Base-by-base conservation (phyloP, 2,797 vertebrate genomes). In the Ataeniobius toweri region DNA sequence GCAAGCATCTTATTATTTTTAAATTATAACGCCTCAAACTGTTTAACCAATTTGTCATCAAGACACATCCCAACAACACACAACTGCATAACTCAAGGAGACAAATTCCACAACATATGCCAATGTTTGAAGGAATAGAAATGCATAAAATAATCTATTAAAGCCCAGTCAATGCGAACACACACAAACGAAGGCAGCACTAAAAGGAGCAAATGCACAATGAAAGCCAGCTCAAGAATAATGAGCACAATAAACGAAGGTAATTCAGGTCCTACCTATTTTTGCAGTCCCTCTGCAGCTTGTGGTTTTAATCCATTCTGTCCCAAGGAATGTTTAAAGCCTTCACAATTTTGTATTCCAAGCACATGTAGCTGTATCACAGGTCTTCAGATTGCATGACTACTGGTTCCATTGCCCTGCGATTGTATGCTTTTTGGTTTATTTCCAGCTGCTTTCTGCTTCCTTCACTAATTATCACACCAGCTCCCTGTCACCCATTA, bases 31-130 rank as follows among this genome's bases (percentile, higher is more conserved):
- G 76, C 13, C n/a, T 61, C 18, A 24, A 41, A 20, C n/a, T 1
- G 22, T 71, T 71, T 41, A 36, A 7, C 24, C 12, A 77, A 39
- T 70, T 41, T 71, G 16, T 79, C 74, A 44, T 48, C n/a, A 65
- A 36, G 18, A 48, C 31, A 41, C 10, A 22, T 22, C 14, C 18
- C 1, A 31, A 74, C 12, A 63, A 75, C 26, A 74, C 24, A 74
- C 20, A 26, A 44, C 75, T 6, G 50, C 24, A 69, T 58, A 26
- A 56, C 36, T 55, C 14, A 56, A 56, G 53, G 10, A 44, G 50
- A 69, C 50, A 12, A 69, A 46, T 36, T 28, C 65, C 59, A 73
- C 53, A 44, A 16, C 20, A 61, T 46, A 22, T 13, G 41, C 67
- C 67, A 46, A n/a, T 7, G 80, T 10, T 26, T 56, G 46, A 41